phyloP scores from a whole-genome alignment of 2,113 vertebrate species.

The Nannobrachium achirus region DNA sequence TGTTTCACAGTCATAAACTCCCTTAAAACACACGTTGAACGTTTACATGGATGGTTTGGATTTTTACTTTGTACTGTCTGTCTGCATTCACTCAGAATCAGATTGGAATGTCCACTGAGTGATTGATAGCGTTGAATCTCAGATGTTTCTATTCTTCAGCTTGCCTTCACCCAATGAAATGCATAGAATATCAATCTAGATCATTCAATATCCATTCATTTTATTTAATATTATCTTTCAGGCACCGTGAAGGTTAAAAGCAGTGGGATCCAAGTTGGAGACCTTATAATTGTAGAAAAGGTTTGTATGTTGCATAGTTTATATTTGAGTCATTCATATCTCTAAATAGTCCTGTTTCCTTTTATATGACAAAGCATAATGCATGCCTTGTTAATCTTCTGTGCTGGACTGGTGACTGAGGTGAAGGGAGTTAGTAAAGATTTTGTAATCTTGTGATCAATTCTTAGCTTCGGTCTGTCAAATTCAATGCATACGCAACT shows the following conservation, averaged over 20 bases:
- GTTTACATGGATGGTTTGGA: constrained; percentile 1
- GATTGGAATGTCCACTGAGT: neutral
- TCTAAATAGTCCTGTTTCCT: constrained; percentile 55
- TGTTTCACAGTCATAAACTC: constrained; percentile 9
- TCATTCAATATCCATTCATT: constrained; percentile 14
- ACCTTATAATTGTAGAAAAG: constrained; percentile 98
- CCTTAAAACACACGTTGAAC: constrained; percentile 1
- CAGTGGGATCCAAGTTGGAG: constrained; percentile 94
- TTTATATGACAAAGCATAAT: constrained; percentile 53
- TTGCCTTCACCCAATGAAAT: neutral
- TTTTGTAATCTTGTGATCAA: constrained; percentile 75
- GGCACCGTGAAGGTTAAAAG: constrained; percentile 97
- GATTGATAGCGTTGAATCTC: neutral
- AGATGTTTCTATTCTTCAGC: neutral
- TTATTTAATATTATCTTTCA: constrained; percentile 61
- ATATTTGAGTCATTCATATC: constrained; percentile 44
- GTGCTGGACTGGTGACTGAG: constrained; percentile 50
- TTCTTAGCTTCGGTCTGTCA: constrained; percentile 58
- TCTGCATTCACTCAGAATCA: neutral
- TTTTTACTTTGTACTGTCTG: neutral
- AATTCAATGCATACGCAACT: constrained; percentile 29
- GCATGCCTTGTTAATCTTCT: constrained; percentile 54
- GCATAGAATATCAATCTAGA: neutral
- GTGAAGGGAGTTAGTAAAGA: constrained; percentile 73
- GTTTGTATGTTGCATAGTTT: constrained; percentile 74